phyloP scores from a whole-genome alignment of 2,888 invertebrate species.

The Alloscopus bannaensis region DNA sequence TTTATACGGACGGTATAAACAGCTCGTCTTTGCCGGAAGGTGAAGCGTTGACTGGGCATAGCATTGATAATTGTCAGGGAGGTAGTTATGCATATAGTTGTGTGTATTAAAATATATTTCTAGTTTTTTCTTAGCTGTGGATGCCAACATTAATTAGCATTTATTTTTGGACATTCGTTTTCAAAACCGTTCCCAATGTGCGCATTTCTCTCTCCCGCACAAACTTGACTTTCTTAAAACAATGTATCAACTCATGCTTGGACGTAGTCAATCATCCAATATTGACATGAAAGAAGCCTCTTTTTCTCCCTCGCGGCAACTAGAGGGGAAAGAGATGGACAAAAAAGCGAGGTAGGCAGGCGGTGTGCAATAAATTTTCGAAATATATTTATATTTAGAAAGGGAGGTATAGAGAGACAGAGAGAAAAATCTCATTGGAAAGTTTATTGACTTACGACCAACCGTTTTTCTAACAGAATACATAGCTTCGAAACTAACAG shows the following conservation, averaged over 20 bases:
- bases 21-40: conserved; percentile 63
- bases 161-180: conserved; percentile 70
- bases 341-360: conserved; percentile 15
- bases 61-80: conserved; percentile 64
- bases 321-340: conserved; percentile 14
- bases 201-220: no score
- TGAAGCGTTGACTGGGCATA: conserved; percentile 36
- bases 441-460: conserved; percentile 59
- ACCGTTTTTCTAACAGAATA: conserved; percentile 16
- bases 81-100: conserved; percentile 35
- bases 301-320: conserved; percentile 56
- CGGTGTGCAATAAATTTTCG: conserved; percentile 40
- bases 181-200: background rate
- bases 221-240: no score
- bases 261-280: conserved; percentile 15
- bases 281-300: conserved; percentile 29
- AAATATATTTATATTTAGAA: no score
- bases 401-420: conserved; percentile 13
- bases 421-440: conserved; percentile 25
- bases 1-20: conserved; percentile 32
- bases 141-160: conserved; percentile 73
- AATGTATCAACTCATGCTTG: background rate
- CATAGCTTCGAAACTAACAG: conserved; percentile 20
- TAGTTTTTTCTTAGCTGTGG: conserved; percentile 54
- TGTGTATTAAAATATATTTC: no score